These are phyloP conservation scores for Lepidocyrtoides sp. DNA, from an alignment of 2,888 invertebrate genomes.

Conservation along the genomic window DNA sequence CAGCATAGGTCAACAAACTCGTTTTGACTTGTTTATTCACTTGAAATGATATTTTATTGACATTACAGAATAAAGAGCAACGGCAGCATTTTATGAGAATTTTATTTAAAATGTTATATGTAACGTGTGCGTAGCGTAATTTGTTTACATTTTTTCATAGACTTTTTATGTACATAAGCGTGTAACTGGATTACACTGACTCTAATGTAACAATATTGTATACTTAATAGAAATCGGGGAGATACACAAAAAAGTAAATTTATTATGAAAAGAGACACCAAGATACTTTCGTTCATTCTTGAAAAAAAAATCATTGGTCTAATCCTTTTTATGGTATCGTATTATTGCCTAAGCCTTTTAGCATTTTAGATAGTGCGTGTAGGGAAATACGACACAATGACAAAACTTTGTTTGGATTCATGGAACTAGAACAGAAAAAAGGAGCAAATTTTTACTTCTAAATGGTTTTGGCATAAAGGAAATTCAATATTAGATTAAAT, in stretches of 20 bases:
- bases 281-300: no score
- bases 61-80: no score
- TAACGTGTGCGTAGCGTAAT: no score
- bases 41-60: background rate
- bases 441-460: background rate
- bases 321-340: background rate
- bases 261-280: no score
- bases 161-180: no score
- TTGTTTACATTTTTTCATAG: no score
- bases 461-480: background rate
- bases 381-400: constrained; percentile 33
- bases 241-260: no score
- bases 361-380: background rate
- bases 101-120: no score
- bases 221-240: no score
- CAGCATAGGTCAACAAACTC: constrained; percentile 5
- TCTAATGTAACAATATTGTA: no score
- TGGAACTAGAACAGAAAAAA: background rate
- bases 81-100: no score
- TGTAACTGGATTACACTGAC: background rate
- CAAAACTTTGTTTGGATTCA: constrained; percentile 4
- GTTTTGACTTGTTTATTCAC: background rate
- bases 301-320: no score
- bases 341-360: constrained; percentile 9
- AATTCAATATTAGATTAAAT: background rate